A percentile compares a stretch with the other conserved stretches of the same genome.
Conservation (phyloP, 1,140 invertebrate species). For the Pteromalus puparum region DNA sequence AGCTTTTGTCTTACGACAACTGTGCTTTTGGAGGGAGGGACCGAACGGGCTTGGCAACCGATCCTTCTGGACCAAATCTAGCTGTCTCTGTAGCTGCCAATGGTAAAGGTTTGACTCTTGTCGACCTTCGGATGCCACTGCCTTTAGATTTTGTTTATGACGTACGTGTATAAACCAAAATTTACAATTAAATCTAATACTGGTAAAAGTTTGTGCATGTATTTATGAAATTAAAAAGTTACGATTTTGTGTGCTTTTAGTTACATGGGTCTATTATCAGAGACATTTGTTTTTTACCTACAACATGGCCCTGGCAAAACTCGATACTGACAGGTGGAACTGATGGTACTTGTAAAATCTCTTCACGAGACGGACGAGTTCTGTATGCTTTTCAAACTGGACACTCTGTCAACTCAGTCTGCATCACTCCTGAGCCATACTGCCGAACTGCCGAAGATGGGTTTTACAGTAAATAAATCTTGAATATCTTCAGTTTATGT, state of each 20-base stretch:
- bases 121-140: slow-evolving; percentile 75
- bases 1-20: slow-evolving; percentile 75
- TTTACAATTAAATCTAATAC: background rate
- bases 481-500: slow-evolving; percentile 1
- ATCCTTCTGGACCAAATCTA: slow-evolving; percentile 74
- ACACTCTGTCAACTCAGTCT: slow-evolving; percentile 73
- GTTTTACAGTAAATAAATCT: slow-evolving; percentile 71
- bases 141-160: slow-evolving; percentile 76
- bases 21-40: slow-evolving; percentile 75
- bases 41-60: slow-evolving; percentile 74
- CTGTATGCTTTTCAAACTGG: slow-evolving; percentile 73
- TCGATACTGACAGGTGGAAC: slow-evolving; percentile 69
- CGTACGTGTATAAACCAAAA: slow-evolving; percentile 62
- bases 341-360: slow-evolving; percentile 75
- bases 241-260: slow-evolving; percentile 59
- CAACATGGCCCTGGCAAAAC: slow-evolving; percentile 75
- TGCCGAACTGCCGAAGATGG: slow-evolving; percentile 70
- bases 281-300: slow-evolving; percentile 74
- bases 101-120: slow-evolving; percentile 75
- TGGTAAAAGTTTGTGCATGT: too few relatives aligned
- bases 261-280: slow-evolving; percentile 72
- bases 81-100: slow-evolving; percentile 74
- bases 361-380: slow-evolving; percentile 72
- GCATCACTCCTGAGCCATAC: slow-evolving; percentile 74
- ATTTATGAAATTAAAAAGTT: background rate